These are phyloP conservation scores for Platichthys stellatus DNA, from an alignment of 2,113 vertebrate genomes.

Conservation along the genomic window DNA sequence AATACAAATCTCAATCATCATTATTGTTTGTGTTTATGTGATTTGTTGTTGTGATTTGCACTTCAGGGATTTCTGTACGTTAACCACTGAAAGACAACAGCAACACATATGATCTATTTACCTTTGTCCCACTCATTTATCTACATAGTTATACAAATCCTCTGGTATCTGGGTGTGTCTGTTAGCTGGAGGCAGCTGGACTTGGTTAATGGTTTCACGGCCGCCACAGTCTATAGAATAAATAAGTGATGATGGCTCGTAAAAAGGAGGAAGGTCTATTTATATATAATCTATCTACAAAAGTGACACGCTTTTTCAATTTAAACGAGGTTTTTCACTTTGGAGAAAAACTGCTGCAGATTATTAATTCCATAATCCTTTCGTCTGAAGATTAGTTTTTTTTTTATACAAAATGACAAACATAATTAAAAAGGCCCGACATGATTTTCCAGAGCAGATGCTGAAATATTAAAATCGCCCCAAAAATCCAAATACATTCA, in stretches of 20 bases:
- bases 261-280: conserved; percentile 10
- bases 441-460: not conserved
- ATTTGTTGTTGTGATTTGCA: too few species aligned
- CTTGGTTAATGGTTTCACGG: not conserved
- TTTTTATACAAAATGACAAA: not conserved
- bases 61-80: too few species aligned
- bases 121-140: not conserved
- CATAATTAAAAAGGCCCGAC: not conserved
- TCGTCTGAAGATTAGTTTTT: not conserved
- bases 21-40: too few species aligned
- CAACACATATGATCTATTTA: not conserved
- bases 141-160: too few species aligned
- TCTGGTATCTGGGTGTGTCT: not conserved
- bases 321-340: not conserved
- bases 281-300: too few species aligned
- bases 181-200: too few species aligned
- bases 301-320: not conserved
- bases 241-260: conserved; percentile 17
- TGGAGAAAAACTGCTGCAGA: not conserved
- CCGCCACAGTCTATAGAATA: not conserved
- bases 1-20: too few species aligned
- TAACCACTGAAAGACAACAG: too few species aligned
- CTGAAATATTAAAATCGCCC: not conserved
- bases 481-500: too few species aligned
- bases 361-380: not conserved